Base-by-base conservation (phyloP, 2,888 invertebrate genomes). In the Tromatobia lineatoria region DNA sequence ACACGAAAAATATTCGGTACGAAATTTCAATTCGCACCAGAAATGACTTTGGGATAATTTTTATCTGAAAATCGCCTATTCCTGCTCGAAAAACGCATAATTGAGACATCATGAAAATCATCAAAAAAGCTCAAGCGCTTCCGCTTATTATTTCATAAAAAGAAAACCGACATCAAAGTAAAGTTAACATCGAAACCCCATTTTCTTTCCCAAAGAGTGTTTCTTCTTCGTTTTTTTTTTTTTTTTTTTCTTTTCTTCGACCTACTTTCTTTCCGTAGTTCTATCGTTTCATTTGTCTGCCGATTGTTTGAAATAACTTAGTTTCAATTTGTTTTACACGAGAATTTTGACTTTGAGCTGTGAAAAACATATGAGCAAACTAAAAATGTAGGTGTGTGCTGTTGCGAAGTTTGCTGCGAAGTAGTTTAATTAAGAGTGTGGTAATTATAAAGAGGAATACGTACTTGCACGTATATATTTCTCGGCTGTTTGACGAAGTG, bases 351-450 rank as follows among this genome's bases (percentile, higher is more conserved):
- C 42, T 76, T 79, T 64, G n/a, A 54, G 47, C 34, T 61, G 25
- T 74, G 20, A 79, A 45, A 15, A 18, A 61, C 52, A 45, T 10
- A 69, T 8, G 45, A 8, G 50, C 64, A 69, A 75, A 61, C 47
- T 20, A 45, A 66, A 38, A 38, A 82, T 25, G 83, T 88, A 83
- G 80, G 81, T 86, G 86, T 83, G 81, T 74, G 86, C 85, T 80
- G 85, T 78, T 81, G 74, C 69, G 82, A 83, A 82, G 66, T 85
- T 81, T 57, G 76, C 76, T 71, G 77, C 85, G 71, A 80, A 64
- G 82, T 80, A 86, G 85, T 78, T 75, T 76, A 73, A 75, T 80
- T 73, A 45, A 77, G 66, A 80, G 86, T 85, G 84, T 85, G 85
- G 85, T 86, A 85, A 81, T 82, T 75, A 66, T 78, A 38, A 11